Conservation (phyloP, 2,113 vertebrate genomes). For the Microcebus griseorufus region DNA sequence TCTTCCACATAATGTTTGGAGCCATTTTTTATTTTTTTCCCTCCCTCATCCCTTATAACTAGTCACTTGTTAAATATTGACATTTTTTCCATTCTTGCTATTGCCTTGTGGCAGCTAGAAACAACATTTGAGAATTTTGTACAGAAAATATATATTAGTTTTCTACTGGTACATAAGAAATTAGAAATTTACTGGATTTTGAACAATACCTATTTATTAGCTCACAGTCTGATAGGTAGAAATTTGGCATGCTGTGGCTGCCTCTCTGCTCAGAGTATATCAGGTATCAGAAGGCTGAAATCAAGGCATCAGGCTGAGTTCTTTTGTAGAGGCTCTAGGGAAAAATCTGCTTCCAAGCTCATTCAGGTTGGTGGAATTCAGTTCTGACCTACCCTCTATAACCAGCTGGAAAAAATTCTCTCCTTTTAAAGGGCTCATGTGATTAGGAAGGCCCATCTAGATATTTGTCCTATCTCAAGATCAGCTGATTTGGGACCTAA, state of each 20-base stretch:
- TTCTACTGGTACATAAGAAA: not conserved
- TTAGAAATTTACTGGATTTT: not conserved
- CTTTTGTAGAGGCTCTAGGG: not conserved
- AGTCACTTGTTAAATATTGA: not conserved
- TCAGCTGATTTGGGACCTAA: not conserved
- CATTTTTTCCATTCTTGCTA: not conserved
- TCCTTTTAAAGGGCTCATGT: not conserved
- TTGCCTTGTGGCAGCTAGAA: not conserved
- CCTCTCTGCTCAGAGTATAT: not conserved
- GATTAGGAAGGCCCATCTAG: not conserved
- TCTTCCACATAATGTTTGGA: not conserved
- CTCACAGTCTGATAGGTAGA: not conserved
- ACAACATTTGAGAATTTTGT: conserved; percentile 1
- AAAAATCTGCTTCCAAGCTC: not conserved
- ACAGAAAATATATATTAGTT: not conserved
- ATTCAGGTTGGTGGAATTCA: not conserved
- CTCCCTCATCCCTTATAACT: not conserved
- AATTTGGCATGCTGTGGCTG: not conserved
- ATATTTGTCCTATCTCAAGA: not conserved
- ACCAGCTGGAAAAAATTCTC: not conserved
- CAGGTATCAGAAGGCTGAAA: not conserved
- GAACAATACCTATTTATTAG: not conserved
- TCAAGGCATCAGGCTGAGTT: not conserved
- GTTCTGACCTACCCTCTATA: not conserved
- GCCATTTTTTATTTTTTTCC: not conserved